Conservation (phyloP, 2,113 vertebrate species). For the Nansenia antarctica region DNA sequence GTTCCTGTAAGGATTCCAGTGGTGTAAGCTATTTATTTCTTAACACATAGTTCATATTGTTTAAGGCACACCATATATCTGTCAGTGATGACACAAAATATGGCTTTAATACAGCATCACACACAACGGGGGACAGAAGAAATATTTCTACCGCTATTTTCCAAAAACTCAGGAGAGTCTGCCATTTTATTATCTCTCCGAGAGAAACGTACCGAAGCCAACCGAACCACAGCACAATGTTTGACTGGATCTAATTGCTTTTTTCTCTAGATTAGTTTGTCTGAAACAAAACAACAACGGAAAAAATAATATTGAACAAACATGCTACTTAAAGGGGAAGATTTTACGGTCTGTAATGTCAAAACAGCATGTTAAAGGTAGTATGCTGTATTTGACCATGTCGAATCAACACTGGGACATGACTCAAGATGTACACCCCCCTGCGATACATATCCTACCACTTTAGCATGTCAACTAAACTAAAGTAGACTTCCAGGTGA, state of each 20-base stretch:
- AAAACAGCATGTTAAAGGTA: neutral
- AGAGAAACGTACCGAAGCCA: slow-evolving; percentile 31
- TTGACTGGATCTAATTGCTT: too few relatives aligned
- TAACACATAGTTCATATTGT: slow-evolving; percentile 84
- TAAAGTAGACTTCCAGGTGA: neutral
- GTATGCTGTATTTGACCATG: neutral
- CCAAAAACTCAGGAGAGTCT: slow-evolving; percentile 50
- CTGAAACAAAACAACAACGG: too few relatives aligned
- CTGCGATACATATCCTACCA: neutral
- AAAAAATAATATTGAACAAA: too few relatives aligned
- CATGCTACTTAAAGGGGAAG: too few relatives aligned
- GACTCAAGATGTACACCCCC: neutral
- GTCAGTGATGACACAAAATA: slow-evolving; percentile 76
- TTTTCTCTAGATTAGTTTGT: neutral
- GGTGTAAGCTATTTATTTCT: slow-evolving; percentile 83
- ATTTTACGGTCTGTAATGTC: neutral
- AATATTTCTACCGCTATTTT: slow-evolving; percentile 64
- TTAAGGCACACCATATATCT: slow-evolving; percentile 79
- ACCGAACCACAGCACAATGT: slow-evolving; percentile 14
- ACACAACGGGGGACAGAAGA: slow-evolving; percentile 67
- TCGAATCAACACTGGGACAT: too few relatives aligned
- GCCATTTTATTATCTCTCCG: slow-evolving; percentile 45
- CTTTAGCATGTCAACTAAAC: neutral
- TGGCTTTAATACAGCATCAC: slow-evolving; percentile 77
- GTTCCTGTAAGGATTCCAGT: slow-evolving; percentile 80